Evolutionary conservation across 2,888 invertebrate genomes (phyloP).

Genomic region (Drosophila ezoana): DNA sequence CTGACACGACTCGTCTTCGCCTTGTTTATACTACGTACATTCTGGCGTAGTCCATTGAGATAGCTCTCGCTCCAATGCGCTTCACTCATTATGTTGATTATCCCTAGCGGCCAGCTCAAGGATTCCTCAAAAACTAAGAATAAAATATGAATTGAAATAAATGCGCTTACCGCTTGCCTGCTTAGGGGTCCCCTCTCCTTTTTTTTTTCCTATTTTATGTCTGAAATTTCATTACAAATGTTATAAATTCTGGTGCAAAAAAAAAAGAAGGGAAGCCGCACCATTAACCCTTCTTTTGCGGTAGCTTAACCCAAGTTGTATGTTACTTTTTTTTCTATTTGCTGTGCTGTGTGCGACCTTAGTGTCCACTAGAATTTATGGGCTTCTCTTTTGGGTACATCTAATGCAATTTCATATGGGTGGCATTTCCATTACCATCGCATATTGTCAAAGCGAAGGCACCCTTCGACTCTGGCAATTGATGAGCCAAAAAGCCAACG

Average conservation of each 20-base stretch:
- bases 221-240: slow-evolving; percentile 70
- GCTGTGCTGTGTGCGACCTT: slow-evolving; percentile 42
- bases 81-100: slow-evolving; percentile 78
- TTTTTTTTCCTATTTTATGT: slow-evolving; percentile 11
- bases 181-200: slow-evolving; percentile 1
- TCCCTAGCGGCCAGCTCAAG: slow-evolving; percentile 71
- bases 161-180: slow-evolving; percentile 64
- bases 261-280: slow-evolving; percentile 45
- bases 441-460: slow-evolving; percentile 36
- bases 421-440: slow-evolving; percentile 49
- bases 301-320: slow-evolving; percentile 63
- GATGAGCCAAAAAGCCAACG: slow-evolving; percentile 80
- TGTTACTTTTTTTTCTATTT: slow-evolving; percentile 25
- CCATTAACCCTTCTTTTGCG: slow-evolving; percentile 74
- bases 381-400: slow-evolving; percentile 59
- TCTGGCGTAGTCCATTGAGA: slow-evolving; percentile 66
- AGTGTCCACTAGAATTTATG: slow-evolving; percentile 62
- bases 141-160: slow-evolving; percentile 78
- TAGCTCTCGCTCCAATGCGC: slow-evolving; percentile 72
- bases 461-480: slow-evolving; percentile 61
- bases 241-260: slow-evolving; percentile 61
- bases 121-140: slow-evolving; percentile 49
- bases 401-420: slow-evolving; percentile 76
- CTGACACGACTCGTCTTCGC: slow-evolving; percentile 80
- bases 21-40: slow-evolving; percentile 13